Evolutionary conservation across 2,888 invertebrate species (phyloP), one percentile per base, ranked within the genome.

Genomic region (Thereva unica): DNA sequence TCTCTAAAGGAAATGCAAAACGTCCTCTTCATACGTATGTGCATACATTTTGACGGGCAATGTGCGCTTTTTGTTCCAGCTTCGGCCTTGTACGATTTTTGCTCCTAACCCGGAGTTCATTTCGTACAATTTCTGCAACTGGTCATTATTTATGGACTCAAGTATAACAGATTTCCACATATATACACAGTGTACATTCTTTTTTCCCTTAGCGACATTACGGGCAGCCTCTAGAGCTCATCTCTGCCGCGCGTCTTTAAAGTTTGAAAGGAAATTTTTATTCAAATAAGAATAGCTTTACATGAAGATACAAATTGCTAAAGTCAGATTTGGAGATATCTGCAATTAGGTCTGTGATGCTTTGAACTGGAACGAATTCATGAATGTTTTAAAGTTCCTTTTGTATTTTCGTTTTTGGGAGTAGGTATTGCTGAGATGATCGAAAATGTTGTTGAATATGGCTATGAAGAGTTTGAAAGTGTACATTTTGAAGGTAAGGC

Each of bases 1-100:
- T 69, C 66, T 50, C 41, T 65, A 65, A 66, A 69, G 69, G 69
- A 69, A 69, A 69, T 69, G 69, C 66, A 69, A 69, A 67, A 69
- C 23, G 66, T 69, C 64, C 67, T 55, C 63, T 67, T 67, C 69
- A 69, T 68, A 68, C 66, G 69, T 67, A 64, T 69, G 64, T 64
- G 67, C 67, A 68, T 66, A 64, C 56, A 67, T 64, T 68, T 67
- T 69, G 69, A 67, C 67, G 64, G 49, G 63, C 67, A 66, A 54
- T 64, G 64, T 69, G 64, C 56, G 57, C 67, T 55, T 65, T 65
- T 49, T 61, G 23, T 23, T 23, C 23, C 23, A 23, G 23, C 23
- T 23, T 23, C 23, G 23, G 23, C 23, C 49, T 47, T 12, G 37
- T 55, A 40, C 40, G 35, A 44, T 5, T 42, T 38, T 8, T 23